Evolutionary conservation across 2,888 invertebrate species (phyloP).

Genomic region (Leucozona laternaria): DNA sequence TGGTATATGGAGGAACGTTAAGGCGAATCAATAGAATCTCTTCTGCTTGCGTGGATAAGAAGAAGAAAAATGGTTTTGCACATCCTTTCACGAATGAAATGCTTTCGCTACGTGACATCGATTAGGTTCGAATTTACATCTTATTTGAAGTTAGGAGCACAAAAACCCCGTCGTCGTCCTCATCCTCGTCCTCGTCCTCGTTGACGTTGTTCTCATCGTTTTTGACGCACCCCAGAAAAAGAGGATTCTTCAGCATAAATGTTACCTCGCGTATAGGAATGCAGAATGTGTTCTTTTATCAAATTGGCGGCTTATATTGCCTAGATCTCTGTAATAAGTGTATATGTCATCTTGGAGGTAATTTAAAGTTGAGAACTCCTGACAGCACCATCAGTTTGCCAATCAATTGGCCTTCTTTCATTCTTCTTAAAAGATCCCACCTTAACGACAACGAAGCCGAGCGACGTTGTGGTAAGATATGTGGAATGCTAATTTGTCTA

Average conservation of each 20-base stretch:
- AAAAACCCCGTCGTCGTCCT: neutral
- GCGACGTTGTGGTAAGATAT: constrained; percentile 16
- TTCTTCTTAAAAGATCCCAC: constrained; percentile 15
- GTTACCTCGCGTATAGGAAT: constrained; percentile 18
- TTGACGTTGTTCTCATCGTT: neutral
- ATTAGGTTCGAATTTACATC: constrained; percentile 76
- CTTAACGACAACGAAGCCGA: neutral
- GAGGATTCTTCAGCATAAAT: constrained; percentile 9
- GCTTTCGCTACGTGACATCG: constrained; percentile 75
- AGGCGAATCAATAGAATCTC: constrained; percentile 63
- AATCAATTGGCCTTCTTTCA: constrained; percentile 44
- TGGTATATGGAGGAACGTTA: constrained; percentile 8
- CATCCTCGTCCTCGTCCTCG: neutral
- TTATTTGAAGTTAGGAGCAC: constrained; percentile 58
- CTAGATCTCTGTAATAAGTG: constrained; percentile 19
- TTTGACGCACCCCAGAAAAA: constrained; percentile 3
- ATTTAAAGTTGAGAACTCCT: constrained; percentile 53
- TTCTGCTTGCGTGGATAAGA: constrained; percentile 65
- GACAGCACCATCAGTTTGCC: constrained; percentile 35
- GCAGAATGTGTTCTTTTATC: constrained; percentile 47
- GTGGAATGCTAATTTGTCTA: constrained; percentile 35
- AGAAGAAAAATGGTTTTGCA: constrained; percentile 72
- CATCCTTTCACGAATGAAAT: constrained; percentile 75
- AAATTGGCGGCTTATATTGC: constrained; percentile 51
- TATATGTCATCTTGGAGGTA: constrained; percentile 43